These are phyloP conservation scores for Meteorus cinctellus DNA, from an alignment of 2,888 invertebrate species.

Conservation along the genomic window DNA sequence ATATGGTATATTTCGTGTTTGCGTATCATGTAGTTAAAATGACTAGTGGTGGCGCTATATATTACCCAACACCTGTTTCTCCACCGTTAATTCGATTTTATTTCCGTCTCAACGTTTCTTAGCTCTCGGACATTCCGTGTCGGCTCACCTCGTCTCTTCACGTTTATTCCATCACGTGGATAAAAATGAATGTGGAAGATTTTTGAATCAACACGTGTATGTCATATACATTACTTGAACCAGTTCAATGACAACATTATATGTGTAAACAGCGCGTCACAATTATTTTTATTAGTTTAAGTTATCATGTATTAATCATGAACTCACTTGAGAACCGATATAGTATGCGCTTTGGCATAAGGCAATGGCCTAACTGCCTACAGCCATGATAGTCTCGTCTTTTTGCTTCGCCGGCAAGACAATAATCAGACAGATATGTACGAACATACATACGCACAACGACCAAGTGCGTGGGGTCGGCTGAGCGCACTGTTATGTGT, in stretches of 20 bases:
- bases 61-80: slow-evolving; percentile 8
- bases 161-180: neutral
- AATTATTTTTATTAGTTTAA: neutral
- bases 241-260: neutral
- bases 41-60: slow-evolving; percentile 10
- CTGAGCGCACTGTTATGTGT: slow-evolving; percentile 43
- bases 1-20: neutral
- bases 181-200: neutral
- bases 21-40: neutral
- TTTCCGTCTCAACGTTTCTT: neutral
- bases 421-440: slow-evolving; percentile 27
- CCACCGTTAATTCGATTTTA: neutral
- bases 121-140: neutral
- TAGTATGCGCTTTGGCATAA: slow-evolving; percentile 54
- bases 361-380: slow-evolving; percentile 62
- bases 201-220: neutral
- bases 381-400: slow-evolving; percentile 50
- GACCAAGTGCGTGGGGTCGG: slow-evolving; percentile 31
- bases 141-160: neutral
- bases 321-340: neutral
- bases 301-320: neutral
- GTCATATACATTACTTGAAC: neutral
- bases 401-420: slow-evolving; percentile 49
- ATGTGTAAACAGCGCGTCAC: neutral
- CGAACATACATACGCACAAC: slow-evolving; percentile 22